A percentile compares a stretch with the other conserved stretches of the same genome.
Conservation (phyloP, 2,797 vertebrate species). For the Lerista edwardsae region DNA sequence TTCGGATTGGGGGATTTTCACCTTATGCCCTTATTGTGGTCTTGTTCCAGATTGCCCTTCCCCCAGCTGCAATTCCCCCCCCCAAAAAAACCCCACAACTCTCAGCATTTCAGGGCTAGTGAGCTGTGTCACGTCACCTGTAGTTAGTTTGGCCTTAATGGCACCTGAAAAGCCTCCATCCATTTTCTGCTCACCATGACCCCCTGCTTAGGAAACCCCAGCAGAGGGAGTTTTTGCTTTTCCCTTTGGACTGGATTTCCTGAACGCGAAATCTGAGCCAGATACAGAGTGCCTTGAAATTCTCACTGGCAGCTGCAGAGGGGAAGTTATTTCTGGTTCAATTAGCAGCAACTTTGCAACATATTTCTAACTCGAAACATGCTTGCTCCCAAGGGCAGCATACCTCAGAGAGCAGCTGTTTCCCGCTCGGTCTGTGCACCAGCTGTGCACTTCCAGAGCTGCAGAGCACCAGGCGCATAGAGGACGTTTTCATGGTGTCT, state of each 20-base stretch:
- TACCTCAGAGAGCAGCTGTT: constrained; percentile 68
- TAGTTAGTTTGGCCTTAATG: not conserved
- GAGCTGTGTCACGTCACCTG: no score
- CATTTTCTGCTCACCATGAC: not conserved
- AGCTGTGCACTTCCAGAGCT: constrained; percentile 56
- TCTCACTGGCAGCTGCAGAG: constrained; percentile 38
- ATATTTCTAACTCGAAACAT: constrained; percentile 59
- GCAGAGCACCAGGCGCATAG: constrained; percentile 49
- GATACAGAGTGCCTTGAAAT: constrained; percentile 16
- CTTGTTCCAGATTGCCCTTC: no score
- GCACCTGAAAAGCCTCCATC: not conserved
- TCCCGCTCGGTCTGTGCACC: constrained; percentile 49
- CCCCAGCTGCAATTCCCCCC: no score
- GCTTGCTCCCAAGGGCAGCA: constrained; percentile 13
- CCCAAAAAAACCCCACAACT: no score
- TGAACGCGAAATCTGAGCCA: not conserved
- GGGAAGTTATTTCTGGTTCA: constrained; percentile 54
- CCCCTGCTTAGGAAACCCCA: not conserved
- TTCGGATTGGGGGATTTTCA: not conserved
- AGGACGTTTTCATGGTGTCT: constrained; percentile 38
- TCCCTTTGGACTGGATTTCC: constrained; percentile 1
- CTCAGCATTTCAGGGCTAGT: no score
- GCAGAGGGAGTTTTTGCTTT: not conserved
- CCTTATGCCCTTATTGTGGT: no score
- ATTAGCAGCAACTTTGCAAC: constrained; percentile 51